A percentile compares a stretch with the other conserved stretches of the same genome.
phyloP scores from a whole-genome alignment of 1,140 invertebrate genomes.

The Bilobella aurantiaca region DNA sequence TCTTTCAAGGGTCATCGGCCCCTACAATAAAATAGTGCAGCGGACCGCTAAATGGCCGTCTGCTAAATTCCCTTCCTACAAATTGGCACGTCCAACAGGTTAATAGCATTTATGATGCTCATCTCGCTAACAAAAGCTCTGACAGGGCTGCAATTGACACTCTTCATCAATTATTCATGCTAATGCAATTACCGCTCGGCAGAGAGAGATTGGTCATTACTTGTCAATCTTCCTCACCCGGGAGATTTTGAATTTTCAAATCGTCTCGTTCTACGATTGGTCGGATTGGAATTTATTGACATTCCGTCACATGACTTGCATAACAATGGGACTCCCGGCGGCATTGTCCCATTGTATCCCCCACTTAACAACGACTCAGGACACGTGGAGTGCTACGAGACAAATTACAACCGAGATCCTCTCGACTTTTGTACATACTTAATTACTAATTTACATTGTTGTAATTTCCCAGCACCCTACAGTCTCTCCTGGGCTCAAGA shows the following conservation, averaged over 20 bases:
- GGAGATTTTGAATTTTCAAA: not conserved
- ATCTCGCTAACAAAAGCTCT: not conserved
- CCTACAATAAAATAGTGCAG: not conserved
- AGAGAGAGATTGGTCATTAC: slow-evolving; percentile 1
- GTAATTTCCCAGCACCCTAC: not conserved
- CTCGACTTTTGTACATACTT: not conserved
- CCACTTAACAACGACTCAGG: not conserved
- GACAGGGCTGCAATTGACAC: not conserved
- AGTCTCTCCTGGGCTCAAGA: too few species aligned
- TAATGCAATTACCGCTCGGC: slow-evolving; percentile 5
- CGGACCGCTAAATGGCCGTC: not conserved
- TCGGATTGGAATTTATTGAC: slow-evolving; percentile 1
- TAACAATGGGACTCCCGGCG: not conserved
- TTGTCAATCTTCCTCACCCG: slow-evolving; percentile 2
- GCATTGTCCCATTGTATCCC: too few species aligned
- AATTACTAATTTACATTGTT: slow-evolving; percentile 2
- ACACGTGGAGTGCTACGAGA: not conserved
- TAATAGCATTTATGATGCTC: not conserved
- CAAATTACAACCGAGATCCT: not conserved
- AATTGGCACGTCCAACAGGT: not conserved
- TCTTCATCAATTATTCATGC: not conserved
- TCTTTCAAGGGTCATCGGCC: not conserved
- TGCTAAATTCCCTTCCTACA: too few species aligned
- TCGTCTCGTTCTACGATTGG: not conserved
- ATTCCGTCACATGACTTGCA: not conserved